A percentile compares a stretch with the other conserved stretches of the same genome.
These are phyloP conservation scores for Eulemur macaco DNA, from an alignment of 2,113 vertebrate species.

Conservation along the genomic window DNA sequence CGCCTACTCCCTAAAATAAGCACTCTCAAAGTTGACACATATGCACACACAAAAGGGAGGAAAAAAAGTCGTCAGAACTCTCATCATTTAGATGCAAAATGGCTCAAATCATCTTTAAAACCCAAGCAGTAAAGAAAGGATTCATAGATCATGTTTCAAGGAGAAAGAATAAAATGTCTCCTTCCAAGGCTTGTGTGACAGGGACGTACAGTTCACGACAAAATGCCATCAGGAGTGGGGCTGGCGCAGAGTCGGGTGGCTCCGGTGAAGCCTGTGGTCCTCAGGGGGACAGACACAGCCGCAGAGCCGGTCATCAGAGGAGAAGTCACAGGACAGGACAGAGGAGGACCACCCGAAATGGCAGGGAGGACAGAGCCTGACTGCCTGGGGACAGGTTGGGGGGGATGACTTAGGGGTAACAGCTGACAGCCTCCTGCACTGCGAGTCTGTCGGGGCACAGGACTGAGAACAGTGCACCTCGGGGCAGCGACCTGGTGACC, in stretches of 20 bases:
- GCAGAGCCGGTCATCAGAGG: accelerated
- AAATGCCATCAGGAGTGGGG: accelerated
- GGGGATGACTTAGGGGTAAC: accelerated
- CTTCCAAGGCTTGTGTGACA: accelerated
- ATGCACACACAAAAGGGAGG: no score
- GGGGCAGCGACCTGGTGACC: accelerated
- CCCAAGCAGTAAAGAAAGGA: no score
- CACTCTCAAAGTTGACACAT: not conserved
- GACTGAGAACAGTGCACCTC: accelerated
- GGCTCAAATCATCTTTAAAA: not conserved
- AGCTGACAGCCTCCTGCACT: accelerated
- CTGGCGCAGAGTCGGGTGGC: accelerated
- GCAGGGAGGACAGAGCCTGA: accelerated
- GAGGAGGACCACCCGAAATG: accelerated
- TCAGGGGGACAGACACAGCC: accelerated
- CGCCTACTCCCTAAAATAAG: accelerated
- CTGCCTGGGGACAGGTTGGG: no score
- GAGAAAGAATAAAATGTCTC: not conserved
- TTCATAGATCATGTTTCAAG: not conserved
- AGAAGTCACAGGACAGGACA: accelerated
- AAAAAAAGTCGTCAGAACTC: not conserved
- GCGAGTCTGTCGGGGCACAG: accelerated
- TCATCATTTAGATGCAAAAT: not conserved
- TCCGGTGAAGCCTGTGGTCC: accelerated
- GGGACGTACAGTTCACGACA: accelerated